Conservation (phyloP, 2,113 vertebrate species). For the Sorex araneus region DNA sequence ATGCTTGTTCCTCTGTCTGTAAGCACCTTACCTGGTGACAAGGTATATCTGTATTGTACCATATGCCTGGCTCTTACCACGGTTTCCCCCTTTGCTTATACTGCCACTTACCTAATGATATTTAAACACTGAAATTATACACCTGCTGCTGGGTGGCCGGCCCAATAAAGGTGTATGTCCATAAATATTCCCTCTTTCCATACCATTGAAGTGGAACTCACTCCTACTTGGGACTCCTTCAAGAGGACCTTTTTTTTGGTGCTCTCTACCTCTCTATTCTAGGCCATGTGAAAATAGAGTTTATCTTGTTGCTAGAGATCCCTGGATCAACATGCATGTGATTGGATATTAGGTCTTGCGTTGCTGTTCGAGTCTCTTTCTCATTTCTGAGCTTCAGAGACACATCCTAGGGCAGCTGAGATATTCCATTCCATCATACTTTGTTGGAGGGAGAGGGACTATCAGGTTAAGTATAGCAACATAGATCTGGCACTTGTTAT, state of each 20-base stretch:
- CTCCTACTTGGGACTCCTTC: not conserved
- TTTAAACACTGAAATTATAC: not conserved
- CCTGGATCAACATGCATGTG: not conserved
- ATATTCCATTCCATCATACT: not conserved
- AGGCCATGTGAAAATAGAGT: not conserved
- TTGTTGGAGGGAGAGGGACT: not conserved
- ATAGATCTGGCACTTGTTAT: not conserved
- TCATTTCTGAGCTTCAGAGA: not conserved
- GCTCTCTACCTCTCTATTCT: too few relatives aligned
- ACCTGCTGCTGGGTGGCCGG: not conserved
- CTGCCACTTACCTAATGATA: not conserved
- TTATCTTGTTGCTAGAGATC: not conserved
- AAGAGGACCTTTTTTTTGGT: not conserved
- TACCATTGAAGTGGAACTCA: not conserved
- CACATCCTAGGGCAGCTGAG: not conserved
- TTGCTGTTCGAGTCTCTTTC: not conserved
- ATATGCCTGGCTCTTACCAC: too few relatives aligned
- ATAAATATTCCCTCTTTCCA: not conserved
- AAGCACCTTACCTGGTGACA: not conserved
- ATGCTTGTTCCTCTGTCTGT: not conserved
- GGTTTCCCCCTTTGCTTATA: not conserved
- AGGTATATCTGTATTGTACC: too few relatives aligned
- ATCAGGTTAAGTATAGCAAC: not conserved
- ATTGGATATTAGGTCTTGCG: not conserved
- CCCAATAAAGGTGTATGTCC: not conserved